Percentiles rank a stretch among this genome's conserved stretches.
Evolutionary conservation across 2,797 vertebrate genomes (phyloP).

Genomic region (Callimico goeldii): DNA sequence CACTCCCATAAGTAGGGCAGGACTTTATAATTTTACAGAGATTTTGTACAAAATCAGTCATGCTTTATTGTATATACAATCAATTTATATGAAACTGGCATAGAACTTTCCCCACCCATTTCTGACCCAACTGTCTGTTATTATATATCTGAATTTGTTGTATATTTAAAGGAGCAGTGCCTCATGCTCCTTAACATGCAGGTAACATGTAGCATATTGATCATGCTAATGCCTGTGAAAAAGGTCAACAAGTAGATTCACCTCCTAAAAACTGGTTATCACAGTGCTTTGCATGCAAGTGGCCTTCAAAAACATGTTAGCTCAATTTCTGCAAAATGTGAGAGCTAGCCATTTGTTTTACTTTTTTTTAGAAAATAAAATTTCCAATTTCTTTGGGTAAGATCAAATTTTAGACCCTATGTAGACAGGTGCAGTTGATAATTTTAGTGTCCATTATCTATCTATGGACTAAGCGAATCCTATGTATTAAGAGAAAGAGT

Average conservation of each 20-base stretch:
- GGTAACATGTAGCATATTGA: background rate
- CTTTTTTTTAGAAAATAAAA: background rate
- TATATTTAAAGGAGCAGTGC: background rate
- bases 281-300: background rate
- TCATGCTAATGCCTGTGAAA: background rate
- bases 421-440: background rate
- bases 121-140: background rate
- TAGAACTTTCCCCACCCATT: background rate
- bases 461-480: background rate
- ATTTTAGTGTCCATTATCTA: background rate
- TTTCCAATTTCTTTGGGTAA: background rate
- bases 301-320: background rate
- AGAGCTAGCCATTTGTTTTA: background rate
- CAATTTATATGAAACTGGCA: background rate
- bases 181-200: background rate
- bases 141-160: background rate
- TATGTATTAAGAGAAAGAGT: background rate
- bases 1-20: background rate
- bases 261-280: background rate
- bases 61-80: background rate
- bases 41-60: background rate
- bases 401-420: background rate
- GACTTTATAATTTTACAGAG: constrained; percentile 29
- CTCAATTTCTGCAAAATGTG: background rate
- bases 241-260: background rate